Evolutionary conservation across 2,113 vertebrate genomes (phyloP).

Genomic region (Fulica atra): DNA sequence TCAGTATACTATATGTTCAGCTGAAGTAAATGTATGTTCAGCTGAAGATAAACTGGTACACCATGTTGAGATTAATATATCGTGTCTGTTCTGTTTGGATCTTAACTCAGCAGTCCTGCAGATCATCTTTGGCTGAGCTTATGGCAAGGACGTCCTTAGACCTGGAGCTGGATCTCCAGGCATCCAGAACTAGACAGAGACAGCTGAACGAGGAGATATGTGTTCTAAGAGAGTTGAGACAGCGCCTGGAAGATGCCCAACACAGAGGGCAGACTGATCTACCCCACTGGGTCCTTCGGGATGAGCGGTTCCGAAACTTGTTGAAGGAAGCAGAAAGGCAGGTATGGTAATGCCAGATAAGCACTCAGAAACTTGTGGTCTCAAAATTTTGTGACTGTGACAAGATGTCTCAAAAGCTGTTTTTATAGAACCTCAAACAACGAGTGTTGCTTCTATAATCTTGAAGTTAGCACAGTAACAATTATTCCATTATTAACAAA

Average conservation of each 20-base stretch:
- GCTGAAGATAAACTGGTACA: neutral
- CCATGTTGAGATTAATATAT: neutral
- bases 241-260: conserved; percentile 91
- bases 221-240: conserved; percentile 88
- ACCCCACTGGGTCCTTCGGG: conserved; percentile 91
- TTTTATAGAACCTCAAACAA: neutral
- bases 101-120: conserved; percentile 84
- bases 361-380: neutral
- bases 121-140: conserved; percentile 90
- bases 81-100: neutral
- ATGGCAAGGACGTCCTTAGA: conserved; percentile 95
- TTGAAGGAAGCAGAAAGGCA: conserved; percentile 95
- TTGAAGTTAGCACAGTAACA: neutral
- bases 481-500: neutral
- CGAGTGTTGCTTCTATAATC: neutral
- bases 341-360: conserved; percentile 68
- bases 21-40: neutral
- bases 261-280: conserved; percentile 81
- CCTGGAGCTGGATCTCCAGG: conserved; percentile 99
- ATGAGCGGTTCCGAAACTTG: conserved; percentile 89
- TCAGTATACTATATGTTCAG: too few species aligned
- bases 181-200: conserved; percentile 91
- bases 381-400: neutral
- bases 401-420: neutral
- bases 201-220: conserved; percentile 94